Evolutionary conservation across 2,888 invertebrate genomes (phyloP), one percentile per base, ranked within the genome.

Genomic region (Subacronicta megacephala): DNA sequence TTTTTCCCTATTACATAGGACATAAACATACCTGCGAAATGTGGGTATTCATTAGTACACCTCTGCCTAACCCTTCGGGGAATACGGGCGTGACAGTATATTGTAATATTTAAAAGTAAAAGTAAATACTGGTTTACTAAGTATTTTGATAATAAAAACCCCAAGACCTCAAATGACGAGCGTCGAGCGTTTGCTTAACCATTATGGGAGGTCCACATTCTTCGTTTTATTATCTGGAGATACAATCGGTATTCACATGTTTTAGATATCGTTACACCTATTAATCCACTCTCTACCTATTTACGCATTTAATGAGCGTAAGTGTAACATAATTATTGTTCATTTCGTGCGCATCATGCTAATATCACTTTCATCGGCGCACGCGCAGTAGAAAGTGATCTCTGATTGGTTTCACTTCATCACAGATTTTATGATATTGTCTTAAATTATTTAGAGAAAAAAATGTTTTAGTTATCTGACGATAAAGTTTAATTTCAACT

Each of bases 341-440:
- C 26, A 76, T 78, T 69, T 81, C 77, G 80, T 83, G 82, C 66
- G 62, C 73, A 75, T 78, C 66, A 75, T 75, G 71, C 62, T 67
- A 78, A 80, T 74, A 58, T 77, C 76, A 71, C 80, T 85, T 83
- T 84, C 83, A 71, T 78, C 62, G 37, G 56, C 59, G 73, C 77
- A 66, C 74, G 66, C 60, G 67, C 49, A 17, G 15, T 81, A 82
- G 87, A 88, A 85, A 88, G 85, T 79, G 68, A 69, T 63, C 67
- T 75, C 50, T 44, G 49, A 60, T 64, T 70, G 59, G 72, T 81
- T 80, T 80, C 82, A 72, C 81, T 75, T 68, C 50, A 66, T 42
- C 40, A 47, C 45, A 56, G 62, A 45, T 65, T 57, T 56, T 54
- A 74, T 57, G 56, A 57, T 43, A 62, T 55, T 52, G n/a, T 56